A percentile compares a stretch with the other conserved stretches of the same genome.
phyloP scores from a whole-genome alignment of 2,888 invertebrate genomes.

The Micoletzkya japonica region DNA sequence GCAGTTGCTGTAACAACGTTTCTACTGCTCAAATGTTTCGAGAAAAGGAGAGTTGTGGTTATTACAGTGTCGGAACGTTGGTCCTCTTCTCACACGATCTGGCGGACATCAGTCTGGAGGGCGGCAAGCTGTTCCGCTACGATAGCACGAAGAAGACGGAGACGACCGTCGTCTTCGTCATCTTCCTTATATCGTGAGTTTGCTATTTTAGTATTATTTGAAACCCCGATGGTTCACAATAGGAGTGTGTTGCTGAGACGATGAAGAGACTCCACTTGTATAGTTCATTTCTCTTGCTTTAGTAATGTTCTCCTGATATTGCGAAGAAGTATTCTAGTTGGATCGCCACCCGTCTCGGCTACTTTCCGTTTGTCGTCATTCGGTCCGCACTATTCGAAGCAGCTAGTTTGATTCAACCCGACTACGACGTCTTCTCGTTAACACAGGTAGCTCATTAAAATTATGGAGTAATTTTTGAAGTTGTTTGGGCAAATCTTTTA shows the following conservation, averaged over 20 bases:
- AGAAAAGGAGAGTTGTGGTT: too few relatives aligned
- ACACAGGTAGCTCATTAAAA: too few relatives aligned
- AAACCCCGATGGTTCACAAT: neutral
- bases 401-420: constrained; percentile 55
- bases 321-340: constrained; percentile 43
- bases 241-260: neutral
- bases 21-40: too few relatives aligned
- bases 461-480: too few relatives aligned
- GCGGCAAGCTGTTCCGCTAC: constrained; percentile 59
- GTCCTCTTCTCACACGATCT: constrained; percentile 66
- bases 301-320: neutral
- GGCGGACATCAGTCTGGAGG: constrained; percentile 66
- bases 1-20: too few relatives aligned
- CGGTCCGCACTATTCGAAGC: constrained; percentile 54
- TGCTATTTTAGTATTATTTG: neutral
- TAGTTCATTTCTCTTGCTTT: neutral
- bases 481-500: neutral
- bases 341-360: constrained; percentile 53
- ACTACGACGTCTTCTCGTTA: constrained; percentile 48
- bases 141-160: constrained; percentile 39
- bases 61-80: constrained; percentile 62
- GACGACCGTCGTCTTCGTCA: constrained; percentile 51
- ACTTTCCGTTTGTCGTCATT: constrained; percentile 56
- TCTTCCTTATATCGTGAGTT: constrained; percentile 47
- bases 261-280: neutral